Percentiles rank a stretch among this genome's conserved stretches.
These are phyloP conservation scores for Patella pellucida DNA, from an alignment of 2,888 invertebrate genomes.

Conservation along the genomic window DNA sequence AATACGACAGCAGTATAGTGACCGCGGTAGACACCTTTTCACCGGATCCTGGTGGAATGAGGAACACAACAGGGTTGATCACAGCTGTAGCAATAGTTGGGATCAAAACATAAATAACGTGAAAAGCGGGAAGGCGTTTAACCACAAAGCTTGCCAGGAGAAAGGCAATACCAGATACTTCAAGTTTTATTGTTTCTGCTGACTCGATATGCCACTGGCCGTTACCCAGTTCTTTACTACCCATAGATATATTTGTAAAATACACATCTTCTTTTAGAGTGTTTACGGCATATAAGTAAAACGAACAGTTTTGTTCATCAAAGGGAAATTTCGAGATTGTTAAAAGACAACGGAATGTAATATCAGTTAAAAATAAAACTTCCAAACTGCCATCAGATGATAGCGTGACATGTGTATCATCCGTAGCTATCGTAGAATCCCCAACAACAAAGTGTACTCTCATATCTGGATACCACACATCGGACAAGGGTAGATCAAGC, in stretches of 20 bases:
- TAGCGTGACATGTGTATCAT: not conserved
- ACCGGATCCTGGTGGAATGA: not conserved
- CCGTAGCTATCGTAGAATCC: not conserved
- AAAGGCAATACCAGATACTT: not conserved
- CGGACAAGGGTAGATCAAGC: not conserved
- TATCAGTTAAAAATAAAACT: not conserved
- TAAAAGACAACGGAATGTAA: not conserved
- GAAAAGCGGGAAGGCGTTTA: not conserved
- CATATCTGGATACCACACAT: not conserved
- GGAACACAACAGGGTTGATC: not conserved
- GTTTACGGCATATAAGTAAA: not conserved
- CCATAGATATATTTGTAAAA: not conserved
- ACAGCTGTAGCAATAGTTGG: not conserved
- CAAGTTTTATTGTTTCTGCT: not conserved
- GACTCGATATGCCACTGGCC: not conserved
- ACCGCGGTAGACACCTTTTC: not conserved
- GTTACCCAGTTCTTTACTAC: not conserved
- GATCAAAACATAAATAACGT: not conserved
- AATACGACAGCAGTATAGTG: not conserved
- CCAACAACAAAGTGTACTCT: not conserved
- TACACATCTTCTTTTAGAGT: not conserved
- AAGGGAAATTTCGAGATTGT: not conserved
- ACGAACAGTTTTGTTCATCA: not conserved
- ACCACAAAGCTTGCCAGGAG: not conserved
- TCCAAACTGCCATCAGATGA: not conserved